phyloP scores from a whole-genome alignment of 2,113 vertebrate species.

The Boulengeromyrus knoepffleri region DNA sequence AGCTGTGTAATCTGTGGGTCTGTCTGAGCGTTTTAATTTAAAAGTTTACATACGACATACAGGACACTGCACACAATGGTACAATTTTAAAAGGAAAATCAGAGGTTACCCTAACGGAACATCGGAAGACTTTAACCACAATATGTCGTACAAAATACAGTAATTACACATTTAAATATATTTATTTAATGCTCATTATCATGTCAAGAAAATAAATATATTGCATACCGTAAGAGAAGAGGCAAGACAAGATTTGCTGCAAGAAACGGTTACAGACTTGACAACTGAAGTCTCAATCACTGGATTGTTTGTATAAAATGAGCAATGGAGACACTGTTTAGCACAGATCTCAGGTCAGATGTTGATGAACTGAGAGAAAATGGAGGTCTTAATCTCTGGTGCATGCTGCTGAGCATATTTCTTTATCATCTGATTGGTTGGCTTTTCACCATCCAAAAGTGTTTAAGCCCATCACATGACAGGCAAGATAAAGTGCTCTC shows the following conservation, averaged over 20 bases:
- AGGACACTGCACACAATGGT: neutral
- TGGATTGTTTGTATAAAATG: neutral
- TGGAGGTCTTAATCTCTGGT: neutral
- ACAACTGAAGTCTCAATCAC: neutral
- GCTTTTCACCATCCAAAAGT: neutral
- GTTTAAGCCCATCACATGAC: neutral
- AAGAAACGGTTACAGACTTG: neutral
- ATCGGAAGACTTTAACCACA: neutral
- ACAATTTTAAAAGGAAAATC: neutral
- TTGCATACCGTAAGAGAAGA: neutral
- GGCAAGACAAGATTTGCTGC: neutral
- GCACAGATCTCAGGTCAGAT: neutral
- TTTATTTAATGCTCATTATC: neutral
- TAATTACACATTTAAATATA: neutral
- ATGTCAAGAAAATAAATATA: neutral
- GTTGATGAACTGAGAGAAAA: constrained; percentile 6
- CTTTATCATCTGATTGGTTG: neutral
- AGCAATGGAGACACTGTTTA: neutral
- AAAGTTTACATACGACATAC: constrained; percentile 1
- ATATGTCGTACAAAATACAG: neutral
- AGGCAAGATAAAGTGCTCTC: neutral
- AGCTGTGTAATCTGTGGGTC: constrained; percentile 25
- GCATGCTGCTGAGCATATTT: neutral
- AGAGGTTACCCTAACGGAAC: neutral
- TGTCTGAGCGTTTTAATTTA: constrained; percentile 15